Evolutionary conservation across 2,888 invertebrate species (phyloP), one percentile per base, ranked within the genome.

Genomic region (Nectonema munidae): DNA sequence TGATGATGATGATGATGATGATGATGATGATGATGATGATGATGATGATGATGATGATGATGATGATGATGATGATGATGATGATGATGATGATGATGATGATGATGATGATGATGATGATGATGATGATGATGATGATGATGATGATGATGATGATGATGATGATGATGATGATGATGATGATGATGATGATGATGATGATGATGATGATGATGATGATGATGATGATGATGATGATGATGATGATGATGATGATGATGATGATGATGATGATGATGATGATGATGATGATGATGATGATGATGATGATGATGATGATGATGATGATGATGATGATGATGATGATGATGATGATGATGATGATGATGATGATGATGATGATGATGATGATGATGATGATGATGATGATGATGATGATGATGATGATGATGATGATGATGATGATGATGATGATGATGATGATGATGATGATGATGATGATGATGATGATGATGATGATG

Each of bases 61-160:
- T 25, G n/a, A 25, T 25, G n/a, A 25, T 25, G n/a, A 25, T 25
- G n/a, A 25, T 25, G 38, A 16, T 13, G 36, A 28, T 11, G 38
- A 41, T 29, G 42, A 42, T 29, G 40, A 38, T 25, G 47, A 49
- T 20, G 42, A 42, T 19, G 45, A 44, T 35, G 52, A 49, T 37
- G 54, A 50, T 25, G 70, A 49, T 3, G 40, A 46, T 41, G 44
- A 43, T 39, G 47, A 42, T 11, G 46, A 46, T 13, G 49, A 44
- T 21, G 44, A 40, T 25, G n/a, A n/a, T n/a, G n/a, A 25, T 11
- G 25, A 30, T 16, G 11, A 30, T 16, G 11, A 30, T 16, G 11
- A 30, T 16, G 11, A 30, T 16, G 11, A 30, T 16, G 11, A 30
- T 16, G 11, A 30, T 16, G 11, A 30, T 16, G 11, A 30, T 16